Evolutionary conservation across 1,140 invertebrate species (phyloP), one percentile per base, ranked within the genome.

Genomic region (Nomia melanderi): DNA sequence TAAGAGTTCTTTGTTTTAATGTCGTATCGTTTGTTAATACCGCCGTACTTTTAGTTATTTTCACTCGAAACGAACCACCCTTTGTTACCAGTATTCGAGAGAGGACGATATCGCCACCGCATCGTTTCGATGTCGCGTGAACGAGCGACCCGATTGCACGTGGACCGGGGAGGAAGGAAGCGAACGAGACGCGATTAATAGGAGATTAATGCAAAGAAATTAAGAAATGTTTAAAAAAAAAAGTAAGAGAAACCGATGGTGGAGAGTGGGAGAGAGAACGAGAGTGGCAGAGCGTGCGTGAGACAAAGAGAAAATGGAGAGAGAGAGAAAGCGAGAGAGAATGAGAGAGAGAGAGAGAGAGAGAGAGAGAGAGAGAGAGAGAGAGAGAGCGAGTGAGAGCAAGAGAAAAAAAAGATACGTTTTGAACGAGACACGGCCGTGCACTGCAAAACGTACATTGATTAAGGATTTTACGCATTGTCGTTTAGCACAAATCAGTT

Each of bases 1-100:
- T 90, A 92, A 88, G 87, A 87, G 78, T 87, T 90, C 91, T 91
- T 57, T 57, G 91, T 90, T 92, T 92, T 90, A 87, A 86, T 91
- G 90, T 86, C 59, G 59, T 62, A 39, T 39, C 33, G 86, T 91
- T 91, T 92, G 85, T 91, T 92, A 92, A 89, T 89, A 89, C 87
- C 91, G 88, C 86, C 71, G 79, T 82, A 85, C n/a, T n/a, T n/a
- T n/a, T n/a, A n/a, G n/a, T 88, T 88, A 14, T 90, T 87, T 85
- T 89, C 83, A 89, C 87, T 90, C 88, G 8, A 75, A 89, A 87
- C 86, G 54, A 31, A 20, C 1, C 17, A 88, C 86, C 87, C 87
- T 31, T 60, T 69, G 33, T 39, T 89, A 92, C 86, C 91, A 92
- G 90, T 91, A 92, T 91, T 92, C 85, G 84, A 82, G 39, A 81